phyloP scores from a whole-genome alignment of 1,140 invertebrate species.

The Argopecten irradians region DNA sequence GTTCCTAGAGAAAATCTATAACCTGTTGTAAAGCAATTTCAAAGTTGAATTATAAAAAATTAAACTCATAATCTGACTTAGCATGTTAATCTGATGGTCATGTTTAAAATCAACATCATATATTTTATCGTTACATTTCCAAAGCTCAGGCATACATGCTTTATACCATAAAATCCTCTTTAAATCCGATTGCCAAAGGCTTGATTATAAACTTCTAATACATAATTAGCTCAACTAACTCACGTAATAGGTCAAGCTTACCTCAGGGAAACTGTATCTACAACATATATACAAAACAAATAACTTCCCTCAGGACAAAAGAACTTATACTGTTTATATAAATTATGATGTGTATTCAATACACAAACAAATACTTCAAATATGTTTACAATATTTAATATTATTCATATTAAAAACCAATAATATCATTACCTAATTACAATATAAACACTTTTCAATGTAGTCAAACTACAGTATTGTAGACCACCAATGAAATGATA shows the following conservation, averaged over 20 bases:
- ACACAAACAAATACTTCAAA: neutral
- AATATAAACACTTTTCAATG: no score
- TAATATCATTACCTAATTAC: no score
- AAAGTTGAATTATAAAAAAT: neutral
- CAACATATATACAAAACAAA: neutral
- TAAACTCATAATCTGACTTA: neutral
- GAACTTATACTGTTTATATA: neutral
- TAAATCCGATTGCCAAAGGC: neutral
- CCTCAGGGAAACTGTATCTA: neutral
- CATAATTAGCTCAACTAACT: neutral
- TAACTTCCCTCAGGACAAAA: no score
- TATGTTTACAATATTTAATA: no score
- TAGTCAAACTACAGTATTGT: no score
- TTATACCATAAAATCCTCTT: neutral
- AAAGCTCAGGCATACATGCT: neutral
- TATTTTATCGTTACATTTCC: neutral
- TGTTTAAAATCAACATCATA: neutral
- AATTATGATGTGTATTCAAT: neutral
- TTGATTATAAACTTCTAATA: no score
- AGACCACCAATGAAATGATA: no score
- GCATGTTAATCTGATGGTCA: neutral
- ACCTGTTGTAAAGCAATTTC: neutral
- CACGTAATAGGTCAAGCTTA: neutral
- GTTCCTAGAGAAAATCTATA: neutral
- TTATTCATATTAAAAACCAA: no score